Base-by-base conservation (phyloP, 2,797 vertebrate genomes). In the Ctenochaetus hawaiiensis region DNA sequence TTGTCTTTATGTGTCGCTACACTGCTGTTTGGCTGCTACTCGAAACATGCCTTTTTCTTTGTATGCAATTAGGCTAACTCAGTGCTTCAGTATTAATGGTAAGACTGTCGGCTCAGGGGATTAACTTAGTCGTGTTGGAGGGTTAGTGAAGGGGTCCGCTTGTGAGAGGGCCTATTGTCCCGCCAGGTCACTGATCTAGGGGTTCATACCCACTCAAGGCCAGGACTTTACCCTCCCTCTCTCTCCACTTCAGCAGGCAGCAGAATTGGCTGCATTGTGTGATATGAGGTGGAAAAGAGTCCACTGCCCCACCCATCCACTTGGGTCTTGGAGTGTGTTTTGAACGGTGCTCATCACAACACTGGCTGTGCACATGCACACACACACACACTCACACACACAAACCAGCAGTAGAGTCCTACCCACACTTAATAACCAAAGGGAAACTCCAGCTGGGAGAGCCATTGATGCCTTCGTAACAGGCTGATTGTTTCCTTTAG, bases 391-490 rank as follows among this genome's bases (percentile, higher is more conserved):
- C 84, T 63, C 26, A 26, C 63, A 66, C 48, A 49, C 78, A 68
- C 72, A 39, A 70, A 67, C 78, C 60, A 37, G 2, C 82, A 75
- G 75, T 63, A 73, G 76, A 26, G 48, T 79, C 47, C 85, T 37
- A 82, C 78, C 88, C 88, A 34, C 86, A 83, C 88, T 94, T 87
- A 91, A 87, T 89, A 93, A 92, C 87, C 72, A 82, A 87, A 87
- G 86, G 80, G 89, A 92, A 91, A 86, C 92, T 94, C 95, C 94
- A 94, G 94, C 94, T 95, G 95, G 90, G 95, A 93, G 85, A 88
- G 90, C 93, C 88, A 96, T 96, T 95, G 94, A 95, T 91, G 90
- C 85, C 87, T 87, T 79, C 67, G 90, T 87, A 94, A 92, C 91
- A 85, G 90, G 89, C 91, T 60, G 76, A 95, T 95, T 96, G 94